Conservation (phyloP, 1,140 invertebrate genomes). For the Triops cancriformis region DNA sequence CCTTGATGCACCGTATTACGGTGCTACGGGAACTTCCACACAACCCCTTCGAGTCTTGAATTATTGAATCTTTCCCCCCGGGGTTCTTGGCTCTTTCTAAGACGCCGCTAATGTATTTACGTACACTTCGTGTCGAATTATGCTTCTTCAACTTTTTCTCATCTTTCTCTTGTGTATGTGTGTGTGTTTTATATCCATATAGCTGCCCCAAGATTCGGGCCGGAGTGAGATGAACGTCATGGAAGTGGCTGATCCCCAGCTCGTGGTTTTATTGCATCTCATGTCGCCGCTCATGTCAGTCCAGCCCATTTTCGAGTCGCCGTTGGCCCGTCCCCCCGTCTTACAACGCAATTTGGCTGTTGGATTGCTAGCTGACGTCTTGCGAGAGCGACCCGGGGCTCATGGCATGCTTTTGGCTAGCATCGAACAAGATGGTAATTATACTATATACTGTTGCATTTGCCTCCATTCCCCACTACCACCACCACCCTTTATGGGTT, state of each 20-base stretch:
- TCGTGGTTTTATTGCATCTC: conserved; percentile 66
- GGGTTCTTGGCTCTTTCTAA: too few species aligned
- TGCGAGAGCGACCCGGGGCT: conserved; percentile 56
- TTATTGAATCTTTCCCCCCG: too few species aligned
- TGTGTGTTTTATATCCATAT: too few species aligned
- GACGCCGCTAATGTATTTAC: too few species aligned
- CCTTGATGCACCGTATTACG: background rate
- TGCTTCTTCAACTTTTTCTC: too few species aligned
- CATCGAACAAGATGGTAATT: conserved; percentile 71
- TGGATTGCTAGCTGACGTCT: conserved; percentile 65
- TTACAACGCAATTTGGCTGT: conserved; percentile 66
- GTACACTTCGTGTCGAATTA: too few species aligned
- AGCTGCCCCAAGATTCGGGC: conserved; percentile 37
- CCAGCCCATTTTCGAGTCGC: conserved; percentile 71
- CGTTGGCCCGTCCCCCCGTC: conserved; percentile 61
- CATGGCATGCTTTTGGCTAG: conserved; percentile 75
- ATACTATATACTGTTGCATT: background rate
- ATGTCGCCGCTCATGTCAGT: conserved; percentile 77
- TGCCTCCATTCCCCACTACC: background rate
- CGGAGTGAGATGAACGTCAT: conserved; percentile 54
- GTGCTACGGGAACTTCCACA: too few species aligned
- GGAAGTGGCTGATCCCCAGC: conserved; percentile 76
- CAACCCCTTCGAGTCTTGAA: too few species aligned
- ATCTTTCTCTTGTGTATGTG: background rate
- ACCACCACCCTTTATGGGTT: too few species aligned